Percentiles rank a stretch among this genome's conserved stretches.
Conservation (phyloP, 2,113 vertebrate genomes). For the Gymnobelideus leadbeateri region DNA sequence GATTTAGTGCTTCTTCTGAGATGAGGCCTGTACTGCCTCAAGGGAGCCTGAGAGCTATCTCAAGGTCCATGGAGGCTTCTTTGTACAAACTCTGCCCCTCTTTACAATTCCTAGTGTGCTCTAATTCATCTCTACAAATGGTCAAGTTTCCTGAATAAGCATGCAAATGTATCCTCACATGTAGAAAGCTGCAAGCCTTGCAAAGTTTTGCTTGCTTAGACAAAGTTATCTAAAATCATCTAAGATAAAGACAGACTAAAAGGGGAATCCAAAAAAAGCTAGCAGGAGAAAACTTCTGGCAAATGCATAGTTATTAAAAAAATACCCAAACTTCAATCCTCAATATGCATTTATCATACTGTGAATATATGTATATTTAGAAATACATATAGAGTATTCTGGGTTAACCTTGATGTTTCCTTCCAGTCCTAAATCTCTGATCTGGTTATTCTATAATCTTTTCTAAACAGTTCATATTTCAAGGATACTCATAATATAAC, state of each 20-base stretch:
- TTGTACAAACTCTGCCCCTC: constrained; percentile 4
- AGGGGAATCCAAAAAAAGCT: neutral
- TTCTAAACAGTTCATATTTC: neutral
- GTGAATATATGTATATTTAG: neutral
- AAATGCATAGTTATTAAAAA: neutral
- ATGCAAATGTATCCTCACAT: constrained; percentile 43
- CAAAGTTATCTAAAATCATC: constrained; percentile 44
- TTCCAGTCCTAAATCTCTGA: neutral
- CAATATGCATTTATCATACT: neutral
- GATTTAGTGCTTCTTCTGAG: constrained; percentile 59
- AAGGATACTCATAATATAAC: neutral
- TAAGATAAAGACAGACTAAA: constrained; percentile 23
- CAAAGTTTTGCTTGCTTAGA: constrained; percentile 27
- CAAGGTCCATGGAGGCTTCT: constrained; percentile 32
- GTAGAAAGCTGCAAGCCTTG: constrained; percentile 27
- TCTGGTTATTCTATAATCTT: neutral
- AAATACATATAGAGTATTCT: neutral
- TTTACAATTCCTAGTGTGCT: constrained; percentile 11
- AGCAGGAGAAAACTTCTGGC: neutral
- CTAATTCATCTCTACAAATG: constrained; percentile 47
- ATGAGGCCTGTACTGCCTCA: constrained; percentile 8
- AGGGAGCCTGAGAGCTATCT: constrained; percentile 35
- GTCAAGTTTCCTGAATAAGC: neutral
- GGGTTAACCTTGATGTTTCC: neutral
- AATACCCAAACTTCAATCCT: neutral